Base-by-base conservation (phyloP, 2,113 vertebrate genomes). In the Indri indri region DNA sequence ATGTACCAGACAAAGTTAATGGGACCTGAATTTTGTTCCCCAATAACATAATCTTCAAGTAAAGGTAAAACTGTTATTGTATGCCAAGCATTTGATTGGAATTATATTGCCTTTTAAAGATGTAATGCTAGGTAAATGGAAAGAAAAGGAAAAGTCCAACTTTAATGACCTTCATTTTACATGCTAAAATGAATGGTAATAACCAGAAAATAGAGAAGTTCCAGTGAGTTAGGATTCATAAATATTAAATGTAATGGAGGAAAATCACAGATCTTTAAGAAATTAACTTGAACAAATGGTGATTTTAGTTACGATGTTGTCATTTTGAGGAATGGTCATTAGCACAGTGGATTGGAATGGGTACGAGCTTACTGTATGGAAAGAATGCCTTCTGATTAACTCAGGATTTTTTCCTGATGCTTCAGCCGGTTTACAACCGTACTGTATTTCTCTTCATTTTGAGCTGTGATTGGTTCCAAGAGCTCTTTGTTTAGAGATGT, bases 231-330 rank as follows among this genome's bases (percentile, higher is more conserved):
- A 97, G 88, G 97, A 96, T 98, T 98, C 96, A 98, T 98, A 82
- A 98, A 97, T 98, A 98, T 98, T 98, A 98, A 82, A 91, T 97
- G 93, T 97, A 95, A 91, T 98, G 96, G 96, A 98, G 98, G 97
- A 97, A 98, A 98, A 97, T 97, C 97, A 98, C 97, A 98, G 97
- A 97, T 92, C 98, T 98, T 97, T 97, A 98, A 98, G 98, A 98
- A 98, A 98, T 97, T 97, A 96, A 97, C 96, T 98, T 98, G 95
- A 98, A 91, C 96, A 98, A 97, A 97, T 98, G 98, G 96, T 98
- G 61, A 97, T 98, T 98, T 98, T 45, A 82, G 94, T 98, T 97
- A 97, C 70, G 74, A 97, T 1, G 14, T 94, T 97, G 84, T 98
- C 97, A 97, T 97, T 96, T 96, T 83, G 8, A 97, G 50, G 94